Conservation (phyloP, 2,797 vertebrate species). For the Typhlichthys subterraneus region DNA sequence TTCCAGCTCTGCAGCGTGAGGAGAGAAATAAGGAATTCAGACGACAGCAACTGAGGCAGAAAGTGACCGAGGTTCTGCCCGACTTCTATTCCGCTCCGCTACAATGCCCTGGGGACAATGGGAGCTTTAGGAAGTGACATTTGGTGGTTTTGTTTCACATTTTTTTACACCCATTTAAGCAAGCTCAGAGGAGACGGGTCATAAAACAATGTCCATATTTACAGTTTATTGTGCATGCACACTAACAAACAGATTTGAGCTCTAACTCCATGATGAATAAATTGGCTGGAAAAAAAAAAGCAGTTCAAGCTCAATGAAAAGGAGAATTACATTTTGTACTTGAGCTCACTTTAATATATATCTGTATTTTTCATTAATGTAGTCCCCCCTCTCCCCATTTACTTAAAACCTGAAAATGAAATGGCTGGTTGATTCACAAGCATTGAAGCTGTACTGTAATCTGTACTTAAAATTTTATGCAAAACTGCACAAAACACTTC, state of each 20-base stretch:
- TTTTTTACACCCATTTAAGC: too few relatives aligned
- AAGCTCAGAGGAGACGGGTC: too few relatives aligned
- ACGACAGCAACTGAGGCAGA: constrained; percentile 81
- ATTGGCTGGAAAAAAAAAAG: not conserved
- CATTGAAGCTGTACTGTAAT: constrained; percentile 9
- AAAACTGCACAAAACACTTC: not conserved
- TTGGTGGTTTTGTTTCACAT: too few relatives aligned
- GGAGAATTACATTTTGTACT: constrained; percentile 2
- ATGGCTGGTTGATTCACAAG: constrained; percentile 12
- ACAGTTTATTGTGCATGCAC: too few relatives aligned
- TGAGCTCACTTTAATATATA: constrained; percentile 16
- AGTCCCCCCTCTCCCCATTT: not conserved
- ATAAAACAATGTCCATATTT: too few relatives aligned
- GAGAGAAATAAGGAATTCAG: constrained; percentile 82
- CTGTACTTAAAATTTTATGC: too few relatives aligned
- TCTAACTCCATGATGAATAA: not conserved
- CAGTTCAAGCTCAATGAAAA: constrained; percentile 9
- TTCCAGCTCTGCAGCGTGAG: constrained; percentile 73
- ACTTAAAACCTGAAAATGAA: constrained; percentile 17
- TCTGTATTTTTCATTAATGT: constrained; percentile 10
- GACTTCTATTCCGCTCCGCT: constrained; percentile 76
- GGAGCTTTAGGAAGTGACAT: not conserved
- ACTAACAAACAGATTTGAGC: constrained; percentile 25
- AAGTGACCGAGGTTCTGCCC: constrained; percentile 87
- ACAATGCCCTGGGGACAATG: constrained; percentile 23